Evolutionary conservation across 2,888 invertebrate genomes (phyloP).

Genomic region (Cryptus viduatorius): DNA sequence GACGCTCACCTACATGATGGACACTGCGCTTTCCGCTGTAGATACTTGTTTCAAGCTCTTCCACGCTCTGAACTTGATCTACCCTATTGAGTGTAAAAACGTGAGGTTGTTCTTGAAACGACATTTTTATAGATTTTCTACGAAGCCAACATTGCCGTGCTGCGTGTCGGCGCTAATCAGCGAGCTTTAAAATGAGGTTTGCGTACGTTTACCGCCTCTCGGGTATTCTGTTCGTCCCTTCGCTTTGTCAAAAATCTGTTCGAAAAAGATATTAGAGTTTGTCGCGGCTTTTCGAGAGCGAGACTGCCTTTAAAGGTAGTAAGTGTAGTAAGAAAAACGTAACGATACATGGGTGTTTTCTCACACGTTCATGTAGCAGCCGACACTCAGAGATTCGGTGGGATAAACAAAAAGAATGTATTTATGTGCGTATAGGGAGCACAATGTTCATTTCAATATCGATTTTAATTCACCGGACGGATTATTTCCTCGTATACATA

Average conservation of each 20-base stretch:
- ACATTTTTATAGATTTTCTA: constrained; percentile 31
- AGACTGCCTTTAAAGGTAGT: not conserved
- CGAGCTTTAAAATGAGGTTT: constrained; percentile 18
- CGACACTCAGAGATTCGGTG: no score
- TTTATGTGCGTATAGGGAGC: not conserved
- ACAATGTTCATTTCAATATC: not conserved
- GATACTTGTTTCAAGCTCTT: constrained; percentile 41
- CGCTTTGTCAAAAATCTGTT: not conserved
- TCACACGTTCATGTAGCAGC: no score
- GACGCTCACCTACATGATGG: not conserved
- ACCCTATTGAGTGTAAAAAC: constrained; percentile 17
- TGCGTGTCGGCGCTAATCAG: constrained; percentile 27
- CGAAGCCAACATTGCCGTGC: constrained; percentile 31
- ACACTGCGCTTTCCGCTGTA: constrained; percentile 24
- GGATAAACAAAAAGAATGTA: not conserved
- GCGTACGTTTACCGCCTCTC: not conserved
- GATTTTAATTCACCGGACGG: not conserved
- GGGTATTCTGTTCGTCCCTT: not conserved
- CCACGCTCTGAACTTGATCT: constrained; percentile 29
- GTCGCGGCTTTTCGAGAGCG: not conserved
- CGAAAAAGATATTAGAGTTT: no score
- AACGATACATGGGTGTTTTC: no score
- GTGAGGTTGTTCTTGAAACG: constrained; percentile 39
- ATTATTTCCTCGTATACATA: not conserved
- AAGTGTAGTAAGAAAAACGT: no score